These are phyloP conservation scores for Pangasius mekongensis DNA, from an alignment of 2,797 vertebrate genomes.

Conservation along the genomic window DNA sequence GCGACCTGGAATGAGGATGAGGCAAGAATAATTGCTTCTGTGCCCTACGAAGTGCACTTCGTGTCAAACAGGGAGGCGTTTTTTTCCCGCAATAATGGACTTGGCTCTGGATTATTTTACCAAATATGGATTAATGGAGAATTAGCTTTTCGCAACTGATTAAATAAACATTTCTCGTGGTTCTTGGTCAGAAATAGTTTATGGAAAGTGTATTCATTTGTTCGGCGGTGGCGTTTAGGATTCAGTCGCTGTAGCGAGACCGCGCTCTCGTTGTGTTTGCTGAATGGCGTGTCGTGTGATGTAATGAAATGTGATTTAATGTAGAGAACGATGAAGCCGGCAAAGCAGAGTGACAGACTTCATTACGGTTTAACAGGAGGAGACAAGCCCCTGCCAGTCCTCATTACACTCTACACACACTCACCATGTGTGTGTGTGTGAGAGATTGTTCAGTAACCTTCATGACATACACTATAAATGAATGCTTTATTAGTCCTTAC, in stretches of 20 bases:
- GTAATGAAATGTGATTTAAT: constrained; percentile 42
- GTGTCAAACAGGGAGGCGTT: constrained; percentile 16
- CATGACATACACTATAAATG: constrained; percentile 8
- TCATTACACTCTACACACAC: constrained; percentile 45
- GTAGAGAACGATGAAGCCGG: constrained; percentile 26
- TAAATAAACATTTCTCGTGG: not conserved
- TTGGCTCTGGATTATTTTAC: not conserved
- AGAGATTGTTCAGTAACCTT: not conserved
- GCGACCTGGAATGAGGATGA: constrained; percentile 7
- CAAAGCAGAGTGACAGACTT: constrained; percentile 47
- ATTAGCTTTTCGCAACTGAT: not conserved
- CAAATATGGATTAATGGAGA: not conserved
- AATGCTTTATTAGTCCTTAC: constrained; percentile 13
- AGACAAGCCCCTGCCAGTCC: constrained; percentile 38
- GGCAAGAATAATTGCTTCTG: constrained; percentile 17
- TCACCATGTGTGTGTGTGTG: constrained; percentile 6
- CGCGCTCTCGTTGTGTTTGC: not conserved
- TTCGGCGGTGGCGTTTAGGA: not conserved
- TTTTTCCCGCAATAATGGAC: not conserved
- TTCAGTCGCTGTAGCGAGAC: not conserved
- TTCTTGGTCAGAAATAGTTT: not conserved
- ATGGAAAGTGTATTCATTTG: not conserved
- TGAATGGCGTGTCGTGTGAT: constrained; percentile 21
- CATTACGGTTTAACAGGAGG: constrained; percentile 43
- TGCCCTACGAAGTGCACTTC: constrained; percentile 2